Conservation (phyloP, 2,113 vertebrate species). For the Isichthys henryi region DNA sequence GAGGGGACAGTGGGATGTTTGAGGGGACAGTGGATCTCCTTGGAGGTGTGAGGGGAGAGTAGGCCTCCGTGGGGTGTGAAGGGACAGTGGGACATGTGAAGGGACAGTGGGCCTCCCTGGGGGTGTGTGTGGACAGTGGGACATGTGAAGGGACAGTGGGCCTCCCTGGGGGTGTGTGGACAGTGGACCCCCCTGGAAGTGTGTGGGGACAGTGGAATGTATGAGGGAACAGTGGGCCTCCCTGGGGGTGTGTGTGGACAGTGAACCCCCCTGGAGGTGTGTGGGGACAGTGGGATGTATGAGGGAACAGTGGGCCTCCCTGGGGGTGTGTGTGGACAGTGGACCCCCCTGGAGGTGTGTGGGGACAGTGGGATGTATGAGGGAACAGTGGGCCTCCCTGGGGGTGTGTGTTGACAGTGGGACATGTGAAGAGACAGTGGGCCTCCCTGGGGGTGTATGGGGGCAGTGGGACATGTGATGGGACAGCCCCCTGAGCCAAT, state of each 20-base stretch:
- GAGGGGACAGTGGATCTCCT: background rate
- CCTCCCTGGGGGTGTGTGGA: too few relatives aligned
- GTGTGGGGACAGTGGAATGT: too few relatives aligned
- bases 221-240: too few relatives aligned
- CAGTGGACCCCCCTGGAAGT: too few relatives aligned
- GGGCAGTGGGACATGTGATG: background rate
- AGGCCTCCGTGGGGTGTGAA: background rate
- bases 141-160: background rate
- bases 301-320: too few relatives aligned
- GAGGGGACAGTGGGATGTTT: too few relatives aligned
- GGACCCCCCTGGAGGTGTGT: background rate
- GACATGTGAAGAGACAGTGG: background rate
- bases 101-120: too few relatives aligned
- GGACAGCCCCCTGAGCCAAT: background rate
- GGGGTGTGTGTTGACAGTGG: background rate
- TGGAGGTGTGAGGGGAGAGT: background rate
- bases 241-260: too few relatives aligned
- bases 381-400: background rate
- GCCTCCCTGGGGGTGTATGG: too few relatives aligned
- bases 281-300: too few relatives aligned
- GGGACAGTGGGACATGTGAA: background rate
- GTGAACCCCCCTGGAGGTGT: too few relatives aligned
- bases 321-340: background rate
- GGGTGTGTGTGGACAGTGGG: too few relatives aligned
- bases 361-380: background rate